Conservation (phyloP, 1,140 invertebrate genomes). For the Nasonia vitripennis region DNA sequence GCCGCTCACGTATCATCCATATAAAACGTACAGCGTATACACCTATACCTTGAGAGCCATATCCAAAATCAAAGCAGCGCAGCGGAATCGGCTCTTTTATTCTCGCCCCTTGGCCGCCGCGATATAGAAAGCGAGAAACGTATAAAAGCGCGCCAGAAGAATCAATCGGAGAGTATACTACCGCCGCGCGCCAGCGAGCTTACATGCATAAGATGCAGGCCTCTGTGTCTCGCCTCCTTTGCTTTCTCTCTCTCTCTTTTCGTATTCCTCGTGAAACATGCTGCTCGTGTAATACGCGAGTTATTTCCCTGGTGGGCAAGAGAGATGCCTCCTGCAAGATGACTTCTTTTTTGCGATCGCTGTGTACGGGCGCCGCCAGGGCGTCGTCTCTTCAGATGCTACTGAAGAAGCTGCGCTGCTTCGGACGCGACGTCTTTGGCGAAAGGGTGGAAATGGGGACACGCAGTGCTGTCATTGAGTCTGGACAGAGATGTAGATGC, state of each 20-base stretch:
- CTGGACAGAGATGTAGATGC: not conserved
- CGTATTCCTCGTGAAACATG: constrained; percentile 7
- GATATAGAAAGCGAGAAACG: not conserved
- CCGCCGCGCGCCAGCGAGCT: not conserved
- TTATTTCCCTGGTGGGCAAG: constrained; percentile 50
- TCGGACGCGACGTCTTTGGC: not conserved
- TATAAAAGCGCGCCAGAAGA: constrained; percentile 8
- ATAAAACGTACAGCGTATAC: not conserved
- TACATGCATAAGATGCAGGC: not conserved
- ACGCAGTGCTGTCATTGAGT: not conserved
- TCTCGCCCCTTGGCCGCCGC: not conserved
- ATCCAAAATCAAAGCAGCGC: constrained; percentile 25
- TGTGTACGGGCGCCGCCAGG: not conserved
- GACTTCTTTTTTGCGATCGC: constrained; percentile 27
- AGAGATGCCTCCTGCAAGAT: constrained; percentile 10
- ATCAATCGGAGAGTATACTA: constrained; percentile 25
- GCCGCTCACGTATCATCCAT: not conserved
- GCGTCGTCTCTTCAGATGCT: not conserved
- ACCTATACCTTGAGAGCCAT: not conserved
- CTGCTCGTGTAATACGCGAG: constrained; percentile 45
- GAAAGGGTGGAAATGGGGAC: not conserved
- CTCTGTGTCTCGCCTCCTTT: not conserved
- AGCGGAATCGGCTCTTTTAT: not conserved
- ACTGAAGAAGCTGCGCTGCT: not conserved
- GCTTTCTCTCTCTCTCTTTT: not conserved